These are phyloP conservation scores for Rousettus madagascariensis DNA, from an alignment of 2,797 vertebrate species.

Conservation along the genomic window DNA sequence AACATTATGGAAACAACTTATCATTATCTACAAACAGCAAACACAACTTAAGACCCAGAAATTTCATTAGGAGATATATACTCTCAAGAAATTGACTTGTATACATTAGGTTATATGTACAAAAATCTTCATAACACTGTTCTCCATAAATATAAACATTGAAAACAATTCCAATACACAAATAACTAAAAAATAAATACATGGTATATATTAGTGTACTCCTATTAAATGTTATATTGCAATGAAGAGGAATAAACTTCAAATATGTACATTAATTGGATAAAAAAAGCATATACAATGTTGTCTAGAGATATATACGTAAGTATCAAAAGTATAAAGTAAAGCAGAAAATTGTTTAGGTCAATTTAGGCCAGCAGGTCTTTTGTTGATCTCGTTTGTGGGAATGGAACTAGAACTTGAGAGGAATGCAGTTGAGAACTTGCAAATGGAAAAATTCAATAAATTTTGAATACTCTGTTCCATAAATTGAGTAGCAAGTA, in stretches of 20 bases:
- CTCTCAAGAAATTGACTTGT: not conserved
- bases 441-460: not conserved
- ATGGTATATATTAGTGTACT: not conserved
- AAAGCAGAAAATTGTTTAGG: not conserved
- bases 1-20: not conserved
- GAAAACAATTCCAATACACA: not conserved
- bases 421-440: not conserved
- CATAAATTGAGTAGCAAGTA: not conserved
- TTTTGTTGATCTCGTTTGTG: not conserved
- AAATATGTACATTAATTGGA: not conserved
- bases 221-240: not conserved
- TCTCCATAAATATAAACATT: not conserved
- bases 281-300: not conserved
- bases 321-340: not conserved
- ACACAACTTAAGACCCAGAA: not conserved
- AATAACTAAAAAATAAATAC: not conserved
- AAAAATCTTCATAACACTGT: not conserved
- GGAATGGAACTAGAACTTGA: not conserved
- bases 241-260: not conserved
- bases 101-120: not conserved
- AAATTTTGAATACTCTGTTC: not conserved
- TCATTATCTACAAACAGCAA: not conserved
- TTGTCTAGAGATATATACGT: not conserved
- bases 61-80: not conserved
- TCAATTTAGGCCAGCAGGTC: not conserved